Conservation (phyloP, 2,888 invertebrate species). For the Cactoblastis cactorum region DNA sequence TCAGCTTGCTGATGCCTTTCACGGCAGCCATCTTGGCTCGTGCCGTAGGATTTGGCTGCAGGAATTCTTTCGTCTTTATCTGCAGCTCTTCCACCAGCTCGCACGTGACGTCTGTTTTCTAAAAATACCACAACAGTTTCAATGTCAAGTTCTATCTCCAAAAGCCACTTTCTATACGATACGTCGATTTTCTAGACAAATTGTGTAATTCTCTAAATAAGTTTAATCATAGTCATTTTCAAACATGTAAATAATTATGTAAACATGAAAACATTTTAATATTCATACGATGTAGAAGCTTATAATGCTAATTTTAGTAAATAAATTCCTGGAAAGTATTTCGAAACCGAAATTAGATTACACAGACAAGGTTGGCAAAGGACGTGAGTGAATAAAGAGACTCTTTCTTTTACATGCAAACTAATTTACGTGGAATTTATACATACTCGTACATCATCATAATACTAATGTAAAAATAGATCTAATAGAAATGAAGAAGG, state of each 20-base stretch:
- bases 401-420: background rate
- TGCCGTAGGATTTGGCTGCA: conserved; percentile 99
- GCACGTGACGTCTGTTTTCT: conserved; percentile 99
- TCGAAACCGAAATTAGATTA: background rate
- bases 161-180: no score
- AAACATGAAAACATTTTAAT: no score
- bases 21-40: conserved; percentile 97
- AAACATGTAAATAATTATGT: no score
- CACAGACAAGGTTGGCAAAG: background rate
- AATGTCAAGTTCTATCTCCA: background rate
- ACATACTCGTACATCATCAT: background rate
- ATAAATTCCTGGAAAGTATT: background rate
- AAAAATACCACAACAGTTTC: no score
- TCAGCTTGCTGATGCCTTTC: conserved; percentile 96
- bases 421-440: background rate
- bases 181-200: no score
- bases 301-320: background rate
- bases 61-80: conserved; percentile 97
- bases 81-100: conserved; percentile 98
- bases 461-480: background rate
- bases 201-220: no score
- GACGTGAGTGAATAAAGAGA: background rate
- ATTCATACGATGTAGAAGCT: background rate
- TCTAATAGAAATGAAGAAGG: no score
- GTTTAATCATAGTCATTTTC: no score